Percentiles rank a stretch among this genome's conserved stretches.
phyloP scores from a whole-genome alignment of 2,888 invertebrate genomes.

The Coremacera marginata region DNA sequence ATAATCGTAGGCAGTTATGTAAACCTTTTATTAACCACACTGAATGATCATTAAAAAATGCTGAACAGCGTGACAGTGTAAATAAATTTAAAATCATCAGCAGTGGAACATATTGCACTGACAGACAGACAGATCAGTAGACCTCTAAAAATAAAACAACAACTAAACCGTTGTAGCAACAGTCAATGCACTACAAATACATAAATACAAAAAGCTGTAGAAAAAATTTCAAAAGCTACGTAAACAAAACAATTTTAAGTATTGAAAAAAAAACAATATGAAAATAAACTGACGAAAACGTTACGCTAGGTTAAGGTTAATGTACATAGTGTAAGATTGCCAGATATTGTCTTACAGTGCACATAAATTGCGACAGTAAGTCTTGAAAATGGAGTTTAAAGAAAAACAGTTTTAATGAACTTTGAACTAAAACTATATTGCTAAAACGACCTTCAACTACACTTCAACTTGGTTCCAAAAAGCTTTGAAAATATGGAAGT shows the following conservation, averaged over 20 bases:
- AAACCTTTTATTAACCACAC: slow-evolving; percentile 26
- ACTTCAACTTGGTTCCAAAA: too few relatives aligned
- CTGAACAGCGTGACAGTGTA: slow-evolving; percentile 34
- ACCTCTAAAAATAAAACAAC: background rate
- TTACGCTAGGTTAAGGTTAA: slow-evolving; percentile 25
- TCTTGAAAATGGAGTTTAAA: too few relatives aligned
- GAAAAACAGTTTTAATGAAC: too few relatives aligned
- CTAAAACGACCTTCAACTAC: too few relatives aligned
- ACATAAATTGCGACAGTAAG: too few relatives aligned
- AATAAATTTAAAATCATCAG: slow-evolving; percentile 5
- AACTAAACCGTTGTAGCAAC: slow-evolving; percentile 15
- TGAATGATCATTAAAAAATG: slow-evolving; percentile 32
- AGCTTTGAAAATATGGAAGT: too few relatives aligned
- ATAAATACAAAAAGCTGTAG: background rate
- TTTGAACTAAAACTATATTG: too few relatives aligned
- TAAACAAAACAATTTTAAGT: background rate
- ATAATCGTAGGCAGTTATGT: slow-evolving; percentile 6
- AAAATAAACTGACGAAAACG: background rate
- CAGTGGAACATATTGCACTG: background rate
- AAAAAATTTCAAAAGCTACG: background rate
- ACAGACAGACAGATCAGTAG: background rate
- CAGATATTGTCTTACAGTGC: too few relatives aligned
- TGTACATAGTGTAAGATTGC: background rate
- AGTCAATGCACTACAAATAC: background rate
- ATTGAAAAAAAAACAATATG: background rate